phyloP scores from a whole-genome alignment of 2,888 invertebrate species.

The Mythimna albipuncta region DNA sequence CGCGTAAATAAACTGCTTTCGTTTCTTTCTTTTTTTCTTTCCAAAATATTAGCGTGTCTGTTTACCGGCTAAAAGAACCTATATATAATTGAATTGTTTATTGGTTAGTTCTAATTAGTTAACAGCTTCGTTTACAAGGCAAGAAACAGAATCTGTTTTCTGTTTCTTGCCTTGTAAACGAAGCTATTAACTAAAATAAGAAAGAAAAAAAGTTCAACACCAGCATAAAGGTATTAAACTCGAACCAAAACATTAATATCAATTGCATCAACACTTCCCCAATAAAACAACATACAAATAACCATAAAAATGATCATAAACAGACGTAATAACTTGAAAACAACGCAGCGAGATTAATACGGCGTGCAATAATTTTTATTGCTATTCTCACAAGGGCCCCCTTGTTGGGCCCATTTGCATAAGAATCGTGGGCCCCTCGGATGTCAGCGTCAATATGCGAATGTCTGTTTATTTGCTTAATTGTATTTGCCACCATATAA shows the following conservation, averaged over 20 bases:
- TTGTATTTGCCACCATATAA: slow-evolving; percentile 80
- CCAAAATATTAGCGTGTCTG: too few species aligned
- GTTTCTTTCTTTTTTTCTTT: too few species aligned
- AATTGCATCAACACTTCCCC: slow-evolving; percentile 32
- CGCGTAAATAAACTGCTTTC: too few species aligned
- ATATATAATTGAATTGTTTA: too few species aligned
- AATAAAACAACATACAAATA: slow-evolving; percentile 25
- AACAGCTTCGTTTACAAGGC: neutral
- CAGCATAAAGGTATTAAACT: neutral
- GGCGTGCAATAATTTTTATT: slow-evolving; percentile 73
- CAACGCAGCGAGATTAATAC: slow-evolving; percentile 60
- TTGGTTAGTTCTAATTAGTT: too few species aligned
- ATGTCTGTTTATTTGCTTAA: slow-evolving; percentile 85
- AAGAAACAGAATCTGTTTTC: too few species aligned
- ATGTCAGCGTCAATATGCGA: slow-evolving; percentile 77
- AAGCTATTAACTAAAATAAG: too few species aligned
- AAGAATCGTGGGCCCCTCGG: slow-evolving; percentile 79
- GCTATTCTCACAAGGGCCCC: slow-evolving; percentile 74
- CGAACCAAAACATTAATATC: slow-evolving; percentile 15
- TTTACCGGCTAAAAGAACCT: too few species aligned
- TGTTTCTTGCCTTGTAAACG: too few species aligned
- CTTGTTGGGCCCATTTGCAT: slow-evolving; percentile 81
- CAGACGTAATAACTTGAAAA: slow-evolving; percentile 53
- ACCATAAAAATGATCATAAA: slow-evolving; percentile 58
- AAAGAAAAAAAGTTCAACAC: neutral